Percentiles rank a stretch among this genome's conserved stretches.
phyloP scores from a whole-genome alignment of 2,797 vertebrate species.

The Alcedo quadribrachys region DNA sequence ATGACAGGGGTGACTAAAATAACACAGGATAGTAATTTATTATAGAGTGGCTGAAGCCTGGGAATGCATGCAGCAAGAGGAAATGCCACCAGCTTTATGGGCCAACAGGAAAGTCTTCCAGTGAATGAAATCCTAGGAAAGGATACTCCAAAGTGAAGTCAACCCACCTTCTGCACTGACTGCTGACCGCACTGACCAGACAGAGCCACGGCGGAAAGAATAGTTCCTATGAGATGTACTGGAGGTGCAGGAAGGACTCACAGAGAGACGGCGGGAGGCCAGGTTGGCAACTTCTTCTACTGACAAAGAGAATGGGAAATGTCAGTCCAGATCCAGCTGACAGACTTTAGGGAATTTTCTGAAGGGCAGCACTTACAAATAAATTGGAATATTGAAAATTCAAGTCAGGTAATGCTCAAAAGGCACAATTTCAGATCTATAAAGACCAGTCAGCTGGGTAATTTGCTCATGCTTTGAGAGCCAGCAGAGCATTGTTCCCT shows the following conservation, averaged over 20 bases:
- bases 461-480: background rate
- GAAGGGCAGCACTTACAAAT: background rate
- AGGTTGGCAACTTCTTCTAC: conserved; percentile 99
- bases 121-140: background rate
- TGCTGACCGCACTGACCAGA: conserved; percentile 95
- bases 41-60: background rate
- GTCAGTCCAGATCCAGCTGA: conserved; percentile 54
- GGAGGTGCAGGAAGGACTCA: conserved; percentile 96
- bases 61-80: background rate
- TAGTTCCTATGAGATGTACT: conserved; percentile 98
- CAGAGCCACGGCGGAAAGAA: conserved; percentile 94
- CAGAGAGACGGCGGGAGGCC: conserved; percentile 94
- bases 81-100: background rate
- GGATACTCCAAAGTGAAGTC: background rate
- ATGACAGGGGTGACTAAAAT: background rate
- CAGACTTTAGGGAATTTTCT: background rate
- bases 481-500: background rate
- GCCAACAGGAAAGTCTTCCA: background rate
- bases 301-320: conserved; percentile 78
- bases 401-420: background rate
- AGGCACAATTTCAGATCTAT: background rate
- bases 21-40: background rate
- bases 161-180: conserved; percentile 93
- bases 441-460: background rate
- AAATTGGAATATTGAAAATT: background rate